Percentiles rank a stretch among this genome's conserved stretches.
Evolutionary conservation across 53 echinoderm and acorn worm genomes (phyloP).

Genomic region (Zoroaster sp.): DNA sequence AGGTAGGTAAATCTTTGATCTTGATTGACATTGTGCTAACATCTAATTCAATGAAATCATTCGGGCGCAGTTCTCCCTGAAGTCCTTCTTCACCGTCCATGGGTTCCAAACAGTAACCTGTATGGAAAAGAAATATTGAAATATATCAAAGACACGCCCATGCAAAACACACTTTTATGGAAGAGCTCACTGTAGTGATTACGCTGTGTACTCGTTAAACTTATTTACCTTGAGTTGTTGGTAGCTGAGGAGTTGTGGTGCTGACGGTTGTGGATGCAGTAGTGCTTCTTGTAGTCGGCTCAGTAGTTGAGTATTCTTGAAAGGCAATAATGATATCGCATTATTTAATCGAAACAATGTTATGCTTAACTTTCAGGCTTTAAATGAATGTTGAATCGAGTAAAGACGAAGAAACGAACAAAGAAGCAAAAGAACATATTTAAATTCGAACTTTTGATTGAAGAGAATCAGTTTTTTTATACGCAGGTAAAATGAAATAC

Average conservation of each 20-base stretch:
- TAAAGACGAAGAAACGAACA: too few species aligned
- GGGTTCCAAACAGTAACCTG: conserved; percentile 1
- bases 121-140: not conserved
- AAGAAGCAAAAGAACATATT: too few species aligned
- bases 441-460: too few species aligned
- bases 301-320: not conserved
- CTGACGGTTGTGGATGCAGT: too few species aligned
- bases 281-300: not conserved
- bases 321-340: not conserved
- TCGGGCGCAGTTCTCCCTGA: not conserved
- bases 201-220: not conserved
- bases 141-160: not conserved
- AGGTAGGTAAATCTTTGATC: not conserved
- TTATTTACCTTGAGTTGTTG: conserved; percentile 30
- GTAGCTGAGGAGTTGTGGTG: conserved; percentile 1
- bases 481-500: too few species aligned
- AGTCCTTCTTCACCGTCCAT: conserved; percentile 11
- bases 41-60: not conserved
- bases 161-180: too few species aligned
- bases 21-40: not conserved
- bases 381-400: too few species aligned
- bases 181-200: not conserved
- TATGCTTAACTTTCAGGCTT: too few species aligned
- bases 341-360: too few species aligned
- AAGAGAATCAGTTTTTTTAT: too few species aligned